Base-by-base conservation (phyloP, 92 coral and sea anemone genomes). In the Porites divaricata region DNA sequence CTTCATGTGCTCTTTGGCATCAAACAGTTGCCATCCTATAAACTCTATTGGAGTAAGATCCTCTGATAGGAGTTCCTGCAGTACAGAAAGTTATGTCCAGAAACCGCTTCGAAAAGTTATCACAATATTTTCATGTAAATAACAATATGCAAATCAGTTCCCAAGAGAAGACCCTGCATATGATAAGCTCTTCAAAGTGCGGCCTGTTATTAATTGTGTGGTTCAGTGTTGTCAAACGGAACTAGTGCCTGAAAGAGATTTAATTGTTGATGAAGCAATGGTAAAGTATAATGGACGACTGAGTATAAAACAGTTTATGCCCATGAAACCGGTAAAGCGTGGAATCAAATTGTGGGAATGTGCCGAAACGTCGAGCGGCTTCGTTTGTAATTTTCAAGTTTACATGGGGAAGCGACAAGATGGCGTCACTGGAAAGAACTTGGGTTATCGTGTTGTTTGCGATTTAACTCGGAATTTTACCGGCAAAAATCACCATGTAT, bases 151-250 rank as follows among this genome's bases (percentile, higher is more conserved):
- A n/a, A n/a, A n/a, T n/a, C n/a, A n/a, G n/a, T n/a, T n/a, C n/a
- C n/a, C n/a, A n/a, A n/a, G n/a, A n/a, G n/a, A n/a, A n/a, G n/a
- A n/a, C n/a, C n/a, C 77, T 49, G 63, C 23, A 17, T 54, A 70
- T 48, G 75, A 86, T 63, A 86, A 86, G n/a, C 72, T 86, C 1
- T 78, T 86, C 54, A 79, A 86, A 86, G 89, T 86, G 56, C 74
- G 74, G 50, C 68, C 75, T 6, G 15, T 86, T 54, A 70, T 86
- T 6, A 57, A 86, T 86, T 41, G 54, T 6, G 89, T 86, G 24
- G 62, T 53, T 20, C 28, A 54, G 13, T 19, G 76, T 63, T 67
- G 72, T 45, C 6, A n/a, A 41, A 69, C 6, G n/a, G 84, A 85
- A 71, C 56, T 50, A 23, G 25, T 50, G 72, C 89, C 64, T 13